A percentile compares a stretch with the other conserved stretches of the same genome.
Conservation (phyloP, 2,113 vertebrate species). For the Hippopotamus amphibius region DNA sequence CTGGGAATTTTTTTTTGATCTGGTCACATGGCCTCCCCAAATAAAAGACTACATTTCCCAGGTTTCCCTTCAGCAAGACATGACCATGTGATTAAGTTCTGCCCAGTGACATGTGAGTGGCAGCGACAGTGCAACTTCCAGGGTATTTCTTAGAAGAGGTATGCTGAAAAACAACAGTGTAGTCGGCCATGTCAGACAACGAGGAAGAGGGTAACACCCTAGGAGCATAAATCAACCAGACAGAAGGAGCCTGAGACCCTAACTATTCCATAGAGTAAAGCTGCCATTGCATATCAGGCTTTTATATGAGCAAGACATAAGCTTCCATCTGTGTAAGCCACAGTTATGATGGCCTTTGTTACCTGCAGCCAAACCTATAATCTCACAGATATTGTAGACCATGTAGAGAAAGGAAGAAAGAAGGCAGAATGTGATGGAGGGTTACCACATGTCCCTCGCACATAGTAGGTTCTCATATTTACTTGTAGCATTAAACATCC, state of each 20-base stretch:
- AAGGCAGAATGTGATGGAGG: background rate
- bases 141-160: background rate
- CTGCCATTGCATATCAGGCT: background rate
- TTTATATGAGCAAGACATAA: slow-evolving; percentile 35
- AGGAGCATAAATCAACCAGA: background rate
- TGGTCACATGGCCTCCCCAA: background rate
- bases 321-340: background rate
- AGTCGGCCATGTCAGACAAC: background rate
- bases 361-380: background rate
- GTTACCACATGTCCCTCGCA: background rate
- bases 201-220: background rate
- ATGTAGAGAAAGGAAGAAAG: background rate
- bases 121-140: background rate
- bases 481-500: slow-evolving; percentile 4
- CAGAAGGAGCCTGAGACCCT: background rate
- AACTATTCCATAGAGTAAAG: background rate
- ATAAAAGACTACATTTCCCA: slow-evolving; percentile 66
- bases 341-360: background rate
- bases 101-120: background rate
- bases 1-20: background rate
- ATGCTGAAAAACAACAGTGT: background rate
- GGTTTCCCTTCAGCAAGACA: background rate
- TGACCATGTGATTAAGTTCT: background rate
- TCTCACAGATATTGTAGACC: background rate
- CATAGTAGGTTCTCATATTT: background rate